phyloP scores from a whole-genome alignment of 2,888 invertebrate genomes.

The Idaea aversata region DNA sequence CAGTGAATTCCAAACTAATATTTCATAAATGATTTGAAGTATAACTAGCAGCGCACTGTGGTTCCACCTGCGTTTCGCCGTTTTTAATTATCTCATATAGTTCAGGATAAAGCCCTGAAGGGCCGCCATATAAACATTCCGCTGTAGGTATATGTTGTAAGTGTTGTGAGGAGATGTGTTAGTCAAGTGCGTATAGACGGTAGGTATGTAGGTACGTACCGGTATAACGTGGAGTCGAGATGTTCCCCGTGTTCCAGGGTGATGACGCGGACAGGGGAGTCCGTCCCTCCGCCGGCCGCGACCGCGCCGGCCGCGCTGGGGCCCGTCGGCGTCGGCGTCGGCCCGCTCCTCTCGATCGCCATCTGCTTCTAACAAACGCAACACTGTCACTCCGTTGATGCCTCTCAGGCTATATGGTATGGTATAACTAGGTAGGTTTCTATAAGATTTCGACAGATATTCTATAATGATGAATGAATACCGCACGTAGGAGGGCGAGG shows the following conservation, averaged over 20 bases:
- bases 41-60: too few species aligned
- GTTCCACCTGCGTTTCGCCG: too few species aligned
- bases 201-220: too few species aligned
- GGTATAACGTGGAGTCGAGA: conserved; percentile 86
- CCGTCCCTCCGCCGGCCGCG: conserved; percentile 22
- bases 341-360: conserved; percentile 40
- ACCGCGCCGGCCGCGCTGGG: conserved; percentile 12
- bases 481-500: conserved; percentile 22
- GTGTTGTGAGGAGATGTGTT: too few species aligned
- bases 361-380: conserved; percentile 56
- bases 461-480: conserved; percentile 10
- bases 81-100: too few species aligned
- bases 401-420: background rate
- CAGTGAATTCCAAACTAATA: too few species aligned
- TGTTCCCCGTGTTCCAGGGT: conserved; percentile 88
- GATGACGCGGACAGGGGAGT: conserved; percentile 82
- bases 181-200: too few species aligned
- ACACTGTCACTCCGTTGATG: background rate
- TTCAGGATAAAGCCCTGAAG: too few species aligned
- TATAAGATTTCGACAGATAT: too few species aligned
- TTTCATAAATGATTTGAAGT: too few species aligned
- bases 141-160: too few species aligned
- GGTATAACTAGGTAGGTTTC: background rate
- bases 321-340: conserved; percentile 14
- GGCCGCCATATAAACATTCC: too few species aligned